Conservation (phyloP, 1,140 invertebrate genomes). For the Aphelinus certus region DNA sequence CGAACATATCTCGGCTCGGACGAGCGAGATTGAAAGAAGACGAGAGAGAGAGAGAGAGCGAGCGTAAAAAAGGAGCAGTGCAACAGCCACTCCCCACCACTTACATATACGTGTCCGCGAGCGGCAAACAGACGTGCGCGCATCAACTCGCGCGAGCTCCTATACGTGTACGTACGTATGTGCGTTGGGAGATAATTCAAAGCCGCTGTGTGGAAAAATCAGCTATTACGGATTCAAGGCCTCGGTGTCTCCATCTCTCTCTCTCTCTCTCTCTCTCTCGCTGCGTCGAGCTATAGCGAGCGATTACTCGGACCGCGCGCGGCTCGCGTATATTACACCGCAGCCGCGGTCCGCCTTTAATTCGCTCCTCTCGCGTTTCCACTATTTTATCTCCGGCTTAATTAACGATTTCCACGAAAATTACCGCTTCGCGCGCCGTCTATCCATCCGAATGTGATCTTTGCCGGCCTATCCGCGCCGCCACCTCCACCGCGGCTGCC, state of each 20-base stretch:
- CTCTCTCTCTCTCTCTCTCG: neutral
- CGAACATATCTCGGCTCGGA: no score
- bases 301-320: slow-evolving; percentile 43
- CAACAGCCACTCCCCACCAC: neutral
- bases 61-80: no score
- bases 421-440: neutral
- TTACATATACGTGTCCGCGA: neutral
- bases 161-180: neutral
- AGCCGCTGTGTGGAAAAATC: slow-evolving; percentile 48
- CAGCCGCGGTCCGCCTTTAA: slow-evolving; percentile 44
- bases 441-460: no score
- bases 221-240: slow-evolving; percentile 55
- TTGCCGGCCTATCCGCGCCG: no score
- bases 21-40: neutral
- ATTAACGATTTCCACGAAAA: slow-evolving; percentile 28
- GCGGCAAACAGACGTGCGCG: neutral
- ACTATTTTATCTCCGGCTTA: slow-evolving; percentile 5
- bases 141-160: neutral
- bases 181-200: slow-evolving; percentile 28
- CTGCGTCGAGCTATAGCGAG: slow-evolving; percentile 28
- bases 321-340: neutral
- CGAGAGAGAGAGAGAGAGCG: neutral
- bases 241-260: slow-evolving; percentile 26
- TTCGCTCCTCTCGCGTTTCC: slow-evolving; percentile 9
- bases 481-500: no score